Evolutionary conservation across 1,140 invertebrate genomes (phyloP).

Genomic region (Globodera ellingtonae): DNA sequence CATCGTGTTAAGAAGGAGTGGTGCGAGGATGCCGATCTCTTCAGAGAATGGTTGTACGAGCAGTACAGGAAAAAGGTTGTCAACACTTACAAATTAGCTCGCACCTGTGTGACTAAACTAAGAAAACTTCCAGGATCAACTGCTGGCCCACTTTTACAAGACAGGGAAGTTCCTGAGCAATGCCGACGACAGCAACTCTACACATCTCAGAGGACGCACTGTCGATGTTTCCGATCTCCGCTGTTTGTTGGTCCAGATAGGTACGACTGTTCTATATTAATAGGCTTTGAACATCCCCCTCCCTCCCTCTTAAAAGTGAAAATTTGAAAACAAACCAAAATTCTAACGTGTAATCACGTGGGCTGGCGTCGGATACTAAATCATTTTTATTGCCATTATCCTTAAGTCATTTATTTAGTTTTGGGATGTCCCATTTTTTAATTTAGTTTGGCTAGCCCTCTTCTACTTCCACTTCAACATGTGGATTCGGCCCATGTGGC

Average conservation of each 20-base stretch:
- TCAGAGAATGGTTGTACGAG: constrained; percentile 59
- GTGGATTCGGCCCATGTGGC: constrained; percentile 43
- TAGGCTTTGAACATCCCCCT: no score
- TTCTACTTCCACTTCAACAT: constrained; percentile 54
- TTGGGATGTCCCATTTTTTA: no score
- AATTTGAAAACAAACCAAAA: no score
- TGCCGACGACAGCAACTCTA: neutral
- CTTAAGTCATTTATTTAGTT: no score
- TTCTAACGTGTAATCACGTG: no score
- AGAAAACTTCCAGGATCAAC: constrained; percentile 44
- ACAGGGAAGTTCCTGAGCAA: constrained; percentile 48
- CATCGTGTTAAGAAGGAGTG: constrained; percentile 49
- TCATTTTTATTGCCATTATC: no score
- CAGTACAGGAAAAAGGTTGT: constrained; percentile 54
- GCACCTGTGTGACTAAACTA: neutral
- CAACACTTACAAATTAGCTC: constrained; percentile 1
- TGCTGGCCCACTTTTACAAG: constrained; percentile 53
- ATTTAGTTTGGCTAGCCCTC: constrained; percentile 49
- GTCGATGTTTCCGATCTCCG: constrained; percentile 45
- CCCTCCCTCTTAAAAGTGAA: no score
- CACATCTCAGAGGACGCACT: constrained; percentile 2
- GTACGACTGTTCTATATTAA: neutral
- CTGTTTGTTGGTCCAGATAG: constrained; percentile 45
- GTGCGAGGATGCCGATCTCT: constrained; percentile 44
- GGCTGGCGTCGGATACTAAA: no score